Conservation (phyloP, 2,113 vertebrate species). For the Emydura subglobosa region DNA sequence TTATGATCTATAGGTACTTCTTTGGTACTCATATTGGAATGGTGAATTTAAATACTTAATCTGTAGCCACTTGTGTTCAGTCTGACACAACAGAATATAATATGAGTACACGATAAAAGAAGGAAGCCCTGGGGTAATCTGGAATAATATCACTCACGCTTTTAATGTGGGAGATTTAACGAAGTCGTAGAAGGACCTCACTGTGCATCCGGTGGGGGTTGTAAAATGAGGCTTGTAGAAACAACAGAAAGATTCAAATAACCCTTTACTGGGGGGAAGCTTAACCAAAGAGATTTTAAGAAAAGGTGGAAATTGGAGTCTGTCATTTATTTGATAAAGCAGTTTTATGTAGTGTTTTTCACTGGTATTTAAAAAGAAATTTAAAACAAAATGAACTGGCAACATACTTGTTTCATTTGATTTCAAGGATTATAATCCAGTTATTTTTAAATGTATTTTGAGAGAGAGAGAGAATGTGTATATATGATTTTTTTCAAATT, state of each 20-base stretch:
- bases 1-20: background rate
- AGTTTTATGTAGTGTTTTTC: background rate
- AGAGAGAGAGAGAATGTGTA: slow-evolving; percentile 34
- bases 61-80: background rate
- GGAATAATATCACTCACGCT: background rate
- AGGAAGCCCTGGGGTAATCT: background rate
- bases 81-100: background rate
- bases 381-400: background rate
- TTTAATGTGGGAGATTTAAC: background rate
- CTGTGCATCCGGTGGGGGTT: background rate
- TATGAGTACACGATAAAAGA: background rate
- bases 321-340: background rate
- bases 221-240: slow-evolving; percentile 6
- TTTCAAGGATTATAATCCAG: slow-evolving; percentile 42
- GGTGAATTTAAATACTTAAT: background rate
- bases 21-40: background rate
- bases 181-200: background rate
- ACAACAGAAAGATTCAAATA: slow-evolving; percentile 13
- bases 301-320: background rate
- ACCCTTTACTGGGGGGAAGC: background rate
- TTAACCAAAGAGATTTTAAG: background rate
- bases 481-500: background rate
- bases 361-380: background rate
- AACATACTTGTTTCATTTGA: slow-evolving; percentile 33
- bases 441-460: slow-evolving; percentile 36